Conservation (phyloP, 2,113 vertebrate genomes). For the Danionella cerebrum region DNA sequence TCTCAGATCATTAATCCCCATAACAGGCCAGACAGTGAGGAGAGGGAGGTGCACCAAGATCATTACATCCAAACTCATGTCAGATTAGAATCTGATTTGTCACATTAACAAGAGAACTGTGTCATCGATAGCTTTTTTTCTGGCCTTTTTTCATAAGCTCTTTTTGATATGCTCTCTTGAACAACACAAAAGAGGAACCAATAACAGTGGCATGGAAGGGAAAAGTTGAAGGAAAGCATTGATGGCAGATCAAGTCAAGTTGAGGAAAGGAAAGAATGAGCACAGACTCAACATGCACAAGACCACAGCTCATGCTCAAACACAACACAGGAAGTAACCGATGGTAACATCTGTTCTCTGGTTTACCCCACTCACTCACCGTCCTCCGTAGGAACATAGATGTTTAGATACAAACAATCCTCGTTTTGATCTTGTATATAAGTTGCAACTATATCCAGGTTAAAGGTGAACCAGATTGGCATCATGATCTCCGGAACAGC, state of each 20-base stretch:
- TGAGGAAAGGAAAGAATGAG: constrained; percentile 56
- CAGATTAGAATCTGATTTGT: constrained; percentile 44
- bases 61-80: constrained; percentile 55
- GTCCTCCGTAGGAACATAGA: constrained; percentile 99
- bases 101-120: constrained; percentile 41
- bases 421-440: constrained; percentile 98
- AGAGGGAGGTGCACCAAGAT: constrained; percentile 62
- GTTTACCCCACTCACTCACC: constrained; percentile 81
- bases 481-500: constrained; percentile 98
- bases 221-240: constrained; percentile 68
- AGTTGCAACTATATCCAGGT: constrained; percentile 95
- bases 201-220: constrained; percentile 72
- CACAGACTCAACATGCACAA: constrained; percentile 82
- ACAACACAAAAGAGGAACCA: constrained; percentile 78
- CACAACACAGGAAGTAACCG: constrained; percentile 64
- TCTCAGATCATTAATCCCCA: constrained; percentile 50
- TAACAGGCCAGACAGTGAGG: constrained; percentile 68
- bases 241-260: constrained; percentile 64
- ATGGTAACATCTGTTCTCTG: constrained; percentile 23
- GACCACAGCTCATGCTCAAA: constrained; percentile 81
- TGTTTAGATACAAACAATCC: constrained; percentile 98
- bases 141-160: constrained; percentile 42
- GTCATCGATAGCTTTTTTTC: constrained; percentile 39
- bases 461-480: constrained; percentile 98
- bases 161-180: constrained; percentile 46